Evolutionary conservation across 2,797 vertebrate genomes (phyloP), one percentile per base, ranked within the genome.

Genomic region (Petrocephalus sullivani): DNA sequence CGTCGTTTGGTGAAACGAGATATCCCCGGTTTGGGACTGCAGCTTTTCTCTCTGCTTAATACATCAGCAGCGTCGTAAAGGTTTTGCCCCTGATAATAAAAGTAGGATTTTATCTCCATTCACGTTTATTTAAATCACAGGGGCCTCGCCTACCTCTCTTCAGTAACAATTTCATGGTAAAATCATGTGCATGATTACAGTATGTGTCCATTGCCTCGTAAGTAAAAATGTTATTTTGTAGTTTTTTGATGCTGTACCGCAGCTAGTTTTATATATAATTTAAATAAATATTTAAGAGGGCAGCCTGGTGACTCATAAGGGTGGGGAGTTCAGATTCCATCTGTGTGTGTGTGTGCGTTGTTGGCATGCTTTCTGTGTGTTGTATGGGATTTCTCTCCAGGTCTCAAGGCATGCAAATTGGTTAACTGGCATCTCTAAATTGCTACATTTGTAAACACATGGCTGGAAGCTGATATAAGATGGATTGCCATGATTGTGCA

Each of bases 1-100:
- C 64, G 84, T 64, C 19, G 82, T 54, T 81, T 57, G 85, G 85
- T 89, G 95, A 94, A 96, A 96, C 89, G 56, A 0, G 93, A 96
- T 93, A 91, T 89, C 84, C 41, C 92, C 91, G 93, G 93, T 96
- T 92, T 71, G 93, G 54, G 85, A 92, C 91, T 92, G 82, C 12
- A 89, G 92, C 91, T 91, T 90, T 91, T 91, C 92, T 92, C 91
- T 87, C 37, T 82, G 92, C 91, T 78, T 92, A 89, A 88, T 92
- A 90, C 93, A 90, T 75, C 86, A 91, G 60, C 87, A 75, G 86
- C 86, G 46, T 57, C 14, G 85, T 53, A 64, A 61, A 86, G 37
- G 54, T 86, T 87, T 57, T 64, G 57, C 19, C 83, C 78, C 41
- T 64, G n/a, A 90, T 89, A 89, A 85, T 87, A 87, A 90, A 89